Evolutionary conservation across 2,113 vertebrate genomes (phyloP).

Genomic region (Addax nasomaculatus): DNA sequence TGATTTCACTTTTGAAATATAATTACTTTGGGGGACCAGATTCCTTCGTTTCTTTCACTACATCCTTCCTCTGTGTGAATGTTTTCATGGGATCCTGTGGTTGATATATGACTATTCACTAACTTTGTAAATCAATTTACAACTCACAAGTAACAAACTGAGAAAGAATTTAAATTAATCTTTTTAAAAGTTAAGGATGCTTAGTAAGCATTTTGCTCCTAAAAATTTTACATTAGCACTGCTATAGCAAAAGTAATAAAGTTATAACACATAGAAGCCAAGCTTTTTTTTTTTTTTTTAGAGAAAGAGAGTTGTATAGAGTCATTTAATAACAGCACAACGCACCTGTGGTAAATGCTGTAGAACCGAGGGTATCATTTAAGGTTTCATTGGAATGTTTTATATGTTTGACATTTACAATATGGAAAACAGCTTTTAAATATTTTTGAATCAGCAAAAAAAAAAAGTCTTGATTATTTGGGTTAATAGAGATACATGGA

Average conservation of each 20-base stretch:
- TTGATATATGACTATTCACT: neutral
- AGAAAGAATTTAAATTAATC: neutral
- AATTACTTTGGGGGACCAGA: neutral
- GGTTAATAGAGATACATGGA: neutral
- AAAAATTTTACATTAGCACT: neutral
- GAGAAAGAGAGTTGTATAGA: slow-evolving; percentile 22
- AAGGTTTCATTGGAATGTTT: slow-evolving; percentile 10
- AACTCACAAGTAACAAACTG: neutral
- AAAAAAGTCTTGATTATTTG: slow-evolving; percentile 33
- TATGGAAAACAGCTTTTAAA: slow-evolving; percentile 48
- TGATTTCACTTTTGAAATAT: slow-evolving; percentile 15
- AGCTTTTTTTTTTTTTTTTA: neutral
- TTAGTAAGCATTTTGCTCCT: neutral
- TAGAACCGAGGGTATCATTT: slow-evolving; percentile 2
- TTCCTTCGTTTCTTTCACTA: neutral
- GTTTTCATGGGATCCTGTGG: neutral
- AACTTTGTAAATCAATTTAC: neutral
- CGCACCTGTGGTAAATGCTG: neutral
- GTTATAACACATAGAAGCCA: slow-evolving; percentile 36
- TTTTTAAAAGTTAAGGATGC: slow-evolving; percentile 1
- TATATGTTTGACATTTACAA: slow-evolving; percentile 51
- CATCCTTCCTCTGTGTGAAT: neutral
- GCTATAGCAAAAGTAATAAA: neutral
- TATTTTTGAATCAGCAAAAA: slow-evolving; percentile 64
- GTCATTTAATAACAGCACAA: slow-evolving; percentile 46